Conservation (phyloP, 2,113 vertebrate genomes). For the Andinoacara biseriatus region DNA sequence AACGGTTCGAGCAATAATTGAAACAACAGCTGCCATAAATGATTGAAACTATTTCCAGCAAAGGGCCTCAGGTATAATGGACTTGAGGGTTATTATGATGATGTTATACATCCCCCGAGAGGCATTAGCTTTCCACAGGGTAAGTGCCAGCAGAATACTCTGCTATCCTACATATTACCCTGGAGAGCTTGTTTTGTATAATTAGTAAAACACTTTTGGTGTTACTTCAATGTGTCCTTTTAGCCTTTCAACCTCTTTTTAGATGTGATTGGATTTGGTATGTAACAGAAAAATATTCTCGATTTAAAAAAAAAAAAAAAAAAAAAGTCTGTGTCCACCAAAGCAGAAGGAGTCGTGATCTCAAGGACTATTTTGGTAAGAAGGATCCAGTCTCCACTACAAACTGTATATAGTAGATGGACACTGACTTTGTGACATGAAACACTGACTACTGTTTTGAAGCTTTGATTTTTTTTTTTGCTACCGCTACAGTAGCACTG, state of each 20-base stretch:
- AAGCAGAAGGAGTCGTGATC: background rate
- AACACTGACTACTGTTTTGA: background rate
- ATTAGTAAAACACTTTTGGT: slow-evolving; percentile 39
- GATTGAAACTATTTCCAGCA: slow-evolving; percentile 57
- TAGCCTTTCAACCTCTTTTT: background rate
- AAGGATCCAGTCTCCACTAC: background rate
- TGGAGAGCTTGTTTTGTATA: slow-evolving; percentile 58
- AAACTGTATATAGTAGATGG: background rate
- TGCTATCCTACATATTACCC: slow-evolving; percentile 42
- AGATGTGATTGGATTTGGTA: background rate
- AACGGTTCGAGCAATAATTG: slow-evolving; percentile 61
- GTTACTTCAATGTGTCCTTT: background rate
- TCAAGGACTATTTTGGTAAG: background rate
- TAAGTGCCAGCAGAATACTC: slow-evolving; percentile 52
- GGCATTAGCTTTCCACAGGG: slow-evolving; percentile 53
- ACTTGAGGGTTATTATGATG: slow-evolving; percentile 63
- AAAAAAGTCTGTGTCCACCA: background rate
- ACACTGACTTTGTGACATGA: background rate
- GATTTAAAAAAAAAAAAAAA: background rate
- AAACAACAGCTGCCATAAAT: slow-evolving; percentile 49
- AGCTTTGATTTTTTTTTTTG: background rate
- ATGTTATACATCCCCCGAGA: slow-evolving; percentile 66
- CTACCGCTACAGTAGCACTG: too few species aligned
- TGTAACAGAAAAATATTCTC: background rate
- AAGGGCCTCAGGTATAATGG: slow-evolving; percentile 63